phyloP scores from a whole-genome alignment of 2,113 vertebrate species.

The Tricholaema leucomelas region DNA sequence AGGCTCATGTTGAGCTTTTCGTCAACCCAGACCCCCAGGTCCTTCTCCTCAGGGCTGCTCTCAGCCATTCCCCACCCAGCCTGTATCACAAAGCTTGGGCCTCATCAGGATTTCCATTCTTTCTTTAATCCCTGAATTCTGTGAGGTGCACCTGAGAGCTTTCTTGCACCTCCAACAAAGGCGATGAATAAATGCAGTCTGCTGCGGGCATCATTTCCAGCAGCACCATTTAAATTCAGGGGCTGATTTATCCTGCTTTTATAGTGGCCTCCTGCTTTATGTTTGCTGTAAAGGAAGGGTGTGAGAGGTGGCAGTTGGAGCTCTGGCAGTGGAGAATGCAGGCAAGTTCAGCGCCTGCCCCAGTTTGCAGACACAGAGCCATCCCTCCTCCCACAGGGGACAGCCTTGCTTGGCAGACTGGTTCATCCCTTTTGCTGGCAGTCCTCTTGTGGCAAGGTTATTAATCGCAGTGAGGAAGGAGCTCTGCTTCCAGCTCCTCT shows the following conservation, averaged over 20 bases:
- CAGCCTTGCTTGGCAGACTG: background rate
- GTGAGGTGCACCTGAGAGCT: background rate
- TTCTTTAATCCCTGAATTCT: slow-evolving; percentile 47
- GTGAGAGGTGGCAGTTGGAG: background rate
- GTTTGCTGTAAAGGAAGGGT: background rate
- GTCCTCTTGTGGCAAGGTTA: background rate
- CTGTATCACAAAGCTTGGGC: slow-evolving; percentile 1
- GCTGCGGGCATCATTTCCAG: slow-evolving; percentile 54
- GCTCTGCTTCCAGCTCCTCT: background rate
- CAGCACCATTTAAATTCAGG: slow-evolving; percentile 46
- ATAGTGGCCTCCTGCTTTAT: slow-evolving; percentile 6
- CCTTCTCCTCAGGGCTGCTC: too few species aligned
- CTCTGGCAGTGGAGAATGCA: background rate
- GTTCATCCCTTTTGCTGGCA: background rate
- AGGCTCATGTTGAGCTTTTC: too few species aligned
- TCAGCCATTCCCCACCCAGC: too few species aligned
- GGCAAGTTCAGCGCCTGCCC: background rate
- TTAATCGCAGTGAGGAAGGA: background rate
- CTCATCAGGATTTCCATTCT: slow-evolving; percentile 2
- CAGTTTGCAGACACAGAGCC: background rate
- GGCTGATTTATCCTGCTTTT: slow-evolving; percentile 8
- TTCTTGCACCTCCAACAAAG: slow-evolving; percentile 2
- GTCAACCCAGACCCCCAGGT: too few species aligned
- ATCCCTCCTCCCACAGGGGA: background rate
- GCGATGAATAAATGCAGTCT: slow-evolving; percentile 58